Conservation (phyloP, 2,113 vertebrate genomes). For the Anas platyrhynchos region DNA sequence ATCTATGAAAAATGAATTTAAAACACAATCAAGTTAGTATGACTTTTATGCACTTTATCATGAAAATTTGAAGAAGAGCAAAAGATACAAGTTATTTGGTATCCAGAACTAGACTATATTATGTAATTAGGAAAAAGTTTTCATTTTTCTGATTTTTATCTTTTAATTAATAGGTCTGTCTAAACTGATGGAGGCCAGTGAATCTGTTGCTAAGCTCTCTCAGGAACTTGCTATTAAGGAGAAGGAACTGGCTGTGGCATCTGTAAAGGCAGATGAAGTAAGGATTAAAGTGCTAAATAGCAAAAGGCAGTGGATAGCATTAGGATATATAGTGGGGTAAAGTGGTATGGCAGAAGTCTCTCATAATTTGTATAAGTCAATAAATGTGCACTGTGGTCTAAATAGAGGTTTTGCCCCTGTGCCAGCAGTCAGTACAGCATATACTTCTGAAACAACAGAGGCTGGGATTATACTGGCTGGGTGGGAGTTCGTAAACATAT, state of each 20-base stretch:
- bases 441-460: neutral
- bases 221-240: slow-evolving; percentile 81
- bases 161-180: slow-evolving; percentile 72
- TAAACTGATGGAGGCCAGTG: slow-evolving; percentile 88
- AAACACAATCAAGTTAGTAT: neutral
- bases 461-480: neutral
- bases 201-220: slow-evolving; percentile 80
- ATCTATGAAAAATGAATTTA: neutral
- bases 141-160: slow-evolving; percentile 9
- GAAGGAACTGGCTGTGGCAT: slow-evolving; percentile 85
- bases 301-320: neutral
- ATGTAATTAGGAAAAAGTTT: neutral
- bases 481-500: neutral
- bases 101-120: neutral
- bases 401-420: neutral
- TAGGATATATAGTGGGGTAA: neutral
- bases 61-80: neutral
- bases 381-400: rapidly evolving
- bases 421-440: neutral
- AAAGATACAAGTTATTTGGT: neutral
- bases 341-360: neutral
- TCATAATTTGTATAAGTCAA: neutral
- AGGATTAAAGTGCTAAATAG: slow-evolving; percentile 13
- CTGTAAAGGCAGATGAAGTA: slow-evolving; percentile 85
- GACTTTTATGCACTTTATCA: neutral